phyloP scores from a whole-genome alignment of 1,140 invertebrate species.

The Bombus polaris region DNA sequence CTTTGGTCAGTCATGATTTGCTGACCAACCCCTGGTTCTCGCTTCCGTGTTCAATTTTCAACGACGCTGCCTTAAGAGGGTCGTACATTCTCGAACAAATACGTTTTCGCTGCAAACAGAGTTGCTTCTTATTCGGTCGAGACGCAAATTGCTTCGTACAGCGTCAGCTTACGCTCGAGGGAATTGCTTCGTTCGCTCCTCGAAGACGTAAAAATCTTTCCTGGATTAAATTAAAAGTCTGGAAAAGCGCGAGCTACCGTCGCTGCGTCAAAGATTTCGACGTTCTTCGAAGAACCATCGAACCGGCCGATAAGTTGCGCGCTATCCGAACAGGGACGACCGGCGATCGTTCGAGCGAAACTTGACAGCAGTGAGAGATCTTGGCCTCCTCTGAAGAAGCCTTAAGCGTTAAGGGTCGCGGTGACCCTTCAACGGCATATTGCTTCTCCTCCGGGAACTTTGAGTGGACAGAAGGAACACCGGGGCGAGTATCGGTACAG shows the following conservation, averaged over 20 bases:
- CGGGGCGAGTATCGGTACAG: not conserved
- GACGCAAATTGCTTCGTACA: not conserved
- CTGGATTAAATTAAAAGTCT: too few relatives aligned
- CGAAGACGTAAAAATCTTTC: not conserved
- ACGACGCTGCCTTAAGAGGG: not conserved
- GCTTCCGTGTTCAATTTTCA: conserved; percentile 19
- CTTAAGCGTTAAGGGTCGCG: conserved; percentile 12
- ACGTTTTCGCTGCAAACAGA: conserved; percentile 1
- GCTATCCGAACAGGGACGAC: not conserved
- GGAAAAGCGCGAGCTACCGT: too few relatives aligned
- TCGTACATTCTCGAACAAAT: conserved; percentile 20
- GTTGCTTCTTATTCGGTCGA: not conserved
- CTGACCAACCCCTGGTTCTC: conserved; percentile 39
- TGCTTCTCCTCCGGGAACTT: conserved; percentile 33
- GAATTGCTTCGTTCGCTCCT: not conserved
- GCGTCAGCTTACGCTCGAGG: not conserved
- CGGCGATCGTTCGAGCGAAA: conserved; percentile 15
- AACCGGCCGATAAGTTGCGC: not conserved
- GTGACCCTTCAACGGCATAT: conserved; percentile 40
- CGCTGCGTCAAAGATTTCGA: not conserved
- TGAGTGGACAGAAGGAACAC: not conserved
- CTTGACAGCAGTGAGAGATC: conserved; percentile 40
- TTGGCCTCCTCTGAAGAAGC: conserved; percentile 48
- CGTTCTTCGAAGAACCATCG: not conserved
- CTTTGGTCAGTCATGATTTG: conserved; percentile 57